Conservation (phyloP, 2,888 invertebrate species). For the Geotrupes spiniger region DNA sequence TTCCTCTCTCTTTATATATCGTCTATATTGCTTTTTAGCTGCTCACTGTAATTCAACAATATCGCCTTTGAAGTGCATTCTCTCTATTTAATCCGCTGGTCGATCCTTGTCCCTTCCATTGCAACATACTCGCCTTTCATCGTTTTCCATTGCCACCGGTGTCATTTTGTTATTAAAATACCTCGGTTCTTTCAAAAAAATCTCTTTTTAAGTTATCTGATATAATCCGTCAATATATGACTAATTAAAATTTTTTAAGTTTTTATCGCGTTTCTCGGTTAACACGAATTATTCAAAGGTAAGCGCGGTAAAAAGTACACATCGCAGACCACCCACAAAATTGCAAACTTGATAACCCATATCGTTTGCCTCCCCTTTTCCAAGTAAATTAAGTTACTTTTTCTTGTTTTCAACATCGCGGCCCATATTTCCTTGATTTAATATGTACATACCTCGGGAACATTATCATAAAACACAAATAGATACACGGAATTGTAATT, state of each 20-base stretch:
- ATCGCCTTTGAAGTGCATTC: slow-evolving; percentile 34
- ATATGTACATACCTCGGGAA: too few relatives aligned
- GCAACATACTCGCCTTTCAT: slow-evolving; percentile 3
- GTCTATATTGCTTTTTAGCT: slow-evolving; percentile 40
- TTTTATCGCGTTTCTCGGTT: background rate
- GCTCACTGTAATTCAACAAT: slow-evolving; percentile 37
- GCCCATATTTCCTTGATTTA: too few relatives aligned
- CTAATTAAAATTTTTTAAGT: slow-evolving; percentile 15
- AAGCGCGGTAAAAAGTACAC: too few relatives aligned
- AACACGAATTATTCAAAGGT: background rate
- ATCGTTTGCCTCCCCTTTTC: too few relatives aligned
- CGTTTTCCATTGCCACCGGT: slow-evolving; percentile 9
- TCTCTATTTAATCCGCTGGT: slow-evolving; percentile 27
- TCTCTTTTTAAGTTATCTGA: slow-evolving; percentile 10
- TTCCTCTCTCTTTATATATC: slow-evolving; percentile 33
- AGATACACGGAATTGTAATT: too few relatives aligned
- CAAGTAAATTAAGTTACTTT: too few relatives aligned
- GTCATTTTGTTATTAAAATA: slow-evolving; percentile 12
- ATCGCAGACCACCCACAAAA: too few relatives aligned
- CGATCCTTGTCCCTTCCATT: slow-evolving; percentile 9
- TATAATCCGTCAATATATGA: slow-evolving; percentile 18
- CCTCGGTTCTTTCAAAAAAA: background rate
- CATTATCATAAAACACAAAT: too few relatives aligned
- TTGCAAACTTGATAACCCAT: too few relatives aligned
- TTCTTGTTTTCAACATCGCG: too few relatives aligned